phyloP scores from a whole-genome alignment of 2,888 invertebrate genomes.

The Drosophila acutilabella region DNA sequence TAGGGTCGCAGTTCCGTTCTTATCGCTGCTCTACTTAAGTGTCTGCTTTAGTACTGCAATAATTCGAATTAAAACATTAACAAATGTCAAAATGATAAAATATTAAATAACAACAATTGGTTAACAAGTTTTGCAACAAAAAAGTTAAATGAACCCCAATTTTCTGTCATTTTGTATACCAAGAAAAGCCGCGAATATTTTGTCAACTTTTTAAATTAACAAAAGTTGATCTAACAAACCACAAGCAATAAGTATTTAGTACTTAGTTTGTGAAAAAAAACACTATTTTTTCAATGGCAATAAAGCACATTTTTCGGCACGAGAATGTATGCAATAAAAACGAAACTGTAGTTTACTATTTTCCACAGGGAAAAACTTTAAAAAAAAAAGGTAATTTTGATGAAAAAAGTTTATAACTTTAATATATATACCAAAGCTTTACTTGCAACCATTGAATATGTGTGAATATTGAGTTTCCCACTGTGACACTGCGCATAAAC shows the following conservation, averaged over 20 bases:
- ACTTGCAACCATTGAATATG: neutral
- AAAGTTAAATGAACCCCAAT: too few species aligned
- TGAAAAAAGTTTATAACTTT: neutral
- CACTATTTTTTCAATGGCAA: too few species aligned
- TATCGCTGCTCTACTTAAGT: slow-evolving; percentile 13
- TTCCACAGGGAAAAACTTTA: too few species aligned
- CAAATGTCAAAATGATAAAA: neutral
- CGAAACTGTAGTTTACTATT: too few species aligned
- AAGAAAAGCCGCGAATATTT: too few species aligned
- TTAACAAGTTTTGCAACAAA: too few species aligned
- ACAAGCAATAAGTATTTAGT: neutral
- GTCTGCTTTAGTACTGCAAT: neutral
- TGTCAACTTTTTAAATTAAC: neutral
- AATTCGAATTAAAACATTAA: neutral
- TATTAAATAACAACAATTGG: neutral
- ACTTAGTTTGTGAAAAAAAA: neutral
- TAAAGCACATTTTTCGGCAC: too few species aligned
- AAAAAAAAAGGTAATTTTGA: neutral
- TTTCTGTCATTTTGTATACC: too few species aligned
- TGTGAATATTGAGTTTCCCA: slow-evolving; percentile 10
- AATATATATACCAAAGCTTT: neutral
- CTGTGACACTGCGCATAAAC: slow-evolving; percentile 12
- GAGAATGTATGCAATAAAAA: neutral
- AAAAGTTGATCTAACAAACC: neutral
- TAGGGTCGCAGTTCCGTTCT: slow-evolving; percentile 2